These are phyloP conservation scores for Paramormyrops hopkinsi DNA, from an alignment of 2,797 vertebrate genomes.

Conservation along the genomic window DNA sequence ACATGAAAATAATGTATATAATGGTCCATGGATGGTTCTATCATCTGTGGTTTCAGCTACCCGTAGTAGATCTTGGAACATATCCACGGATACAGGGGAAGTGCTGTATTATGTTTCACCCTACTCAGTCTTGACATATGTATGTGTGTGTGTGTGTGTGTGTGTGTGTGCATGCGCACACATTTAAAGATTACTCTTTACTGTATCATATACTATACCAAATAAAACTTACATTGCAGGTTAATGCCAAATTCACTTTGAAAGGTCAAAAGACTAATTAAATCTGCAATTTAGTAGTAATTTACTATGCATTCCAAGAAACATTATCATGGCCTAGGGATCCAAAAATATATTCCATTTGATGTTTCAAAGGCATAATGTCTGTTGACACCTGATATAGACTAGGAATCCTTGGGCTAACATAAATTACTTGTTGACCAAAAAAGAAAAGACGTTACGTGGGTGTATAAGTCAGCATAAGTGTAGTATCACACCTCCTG, in stretches of 20 bases:
- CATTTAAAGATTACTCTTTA: not conserved
- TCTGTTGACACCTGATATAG: not conserved
- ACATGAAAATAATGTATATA: not conserved
- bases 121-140: not conserved
- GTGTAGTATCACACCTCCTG: not conserved
- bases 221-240: not conserved
- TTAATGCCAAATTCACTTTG: constrained; percentile 7
- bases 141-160: not conserved
- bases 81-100: not conserved
- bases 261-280: constrained; percentile 14
- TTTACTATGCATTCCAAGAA: constrained; percentile 2
- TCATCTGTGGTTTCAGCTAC: not conserved
- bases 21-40: not conserved
- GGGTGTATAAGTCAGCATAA: not conserved
- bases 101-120: not conserved
- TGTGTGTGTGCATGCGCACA: not conserved
- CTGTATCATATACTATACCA: not conserved
- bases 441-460: not conserved
- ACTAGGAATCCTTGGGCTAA: not conserved
- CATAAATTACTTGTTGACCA: constrained; percentile 11
- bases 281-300: not conserved
- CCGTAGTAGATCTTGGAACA: not conserved
- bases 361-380: not conserved
- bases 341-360: constrained; percentile 3
- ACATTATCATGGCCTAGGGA: not conserved